Percentiles rank a stretch among this genome's conserved stretches.
Conservation (phyloP, 2,888 invertebrate genomes). For the Eilema depressum region DNA sequence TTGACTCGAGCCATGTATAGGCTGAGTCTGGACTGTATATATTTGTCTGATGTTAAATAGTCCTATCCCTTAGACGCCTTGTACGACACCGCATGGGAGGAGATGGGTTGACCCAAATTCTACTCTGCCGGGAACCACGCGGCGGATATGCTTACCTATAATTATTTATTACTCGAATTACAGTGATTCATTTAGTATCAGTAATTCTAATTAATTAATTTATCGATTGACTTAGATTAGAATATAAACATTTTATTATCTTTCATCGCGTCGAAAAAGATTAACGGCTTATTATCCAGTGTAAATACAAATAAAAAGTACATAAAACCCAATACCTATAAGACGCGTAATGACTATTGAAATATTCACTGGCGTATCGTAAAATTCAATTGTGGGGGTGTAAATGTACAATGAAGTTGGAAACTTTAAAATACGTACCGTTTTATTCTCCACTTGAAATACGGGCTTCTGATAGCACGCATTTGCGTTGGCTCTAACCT, state of each 20-base stretch:
- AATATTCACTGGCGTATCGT: conserved; percentile 60
- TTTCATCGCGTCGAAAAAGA: conserved; percentile 36
- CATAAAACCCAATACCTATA: conserved; percentile 57
- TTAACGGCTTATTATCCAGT: conserved; percentile 44
- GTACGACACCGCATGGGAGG: too few species aligned
- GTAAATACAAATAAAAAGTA: conserved; percentile 56
- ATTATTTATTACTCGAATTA: too few species aligned
- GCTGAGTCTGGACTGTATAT: too few species aligned
- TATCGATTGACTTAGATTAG: too few species aligned
- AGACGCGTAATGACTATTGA: conserved; percentile 50
- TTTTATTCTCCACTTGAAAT: conserved; percentile 56
- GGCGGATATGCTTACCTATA: too few species aligned
- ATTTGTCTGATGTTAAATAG: too few species aligned
- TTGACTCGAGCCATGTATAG: too few species aligned
- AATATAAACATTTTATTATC: conserved; percentile 32
- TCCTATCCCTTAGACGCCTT: too few species aligned
- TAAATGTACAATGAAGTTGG: conserved; percentile 60
- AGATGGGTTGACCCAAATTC: too few species aligned
- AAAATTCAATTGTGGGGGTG: conserved; percentile 68
- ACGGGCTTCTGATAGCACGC: conserved; percentile 51
- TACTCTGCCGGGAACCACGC: too few species aligned
- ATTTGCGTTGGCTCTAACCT: conserved; percentile 37
- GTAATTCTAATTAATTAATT: too few species aligned
- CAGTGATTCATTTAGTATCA: not conserved
- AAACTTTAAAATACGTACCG: conserved; percentile 55